phyloP scores from a whole-genome alignment of 2,797 vertebrate species.

The Acropternis orthonyx region DNA sequence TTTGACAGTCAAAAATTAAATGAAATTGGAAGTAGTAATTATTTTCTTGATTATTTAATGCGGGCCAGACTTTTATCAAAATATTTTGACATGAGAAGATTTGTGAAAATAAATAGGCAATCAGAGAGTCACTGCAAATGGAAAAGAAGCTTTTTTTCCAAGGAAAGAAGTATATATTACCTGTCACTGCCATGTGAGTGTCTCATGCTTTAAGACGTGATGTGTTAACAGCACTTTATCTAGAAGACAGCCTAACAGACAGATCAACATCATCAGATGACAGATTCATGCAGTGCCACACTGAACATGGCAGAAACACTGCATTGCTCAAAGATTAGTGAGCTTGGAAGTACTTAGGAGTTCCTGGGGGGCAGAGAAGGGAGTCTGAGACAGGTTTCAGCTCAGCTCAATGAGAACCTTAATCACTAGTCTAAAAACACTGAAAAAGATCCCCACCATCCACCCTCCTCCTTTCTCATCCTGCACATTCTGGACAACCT shows the following conservation, averaged over 20 bases:
- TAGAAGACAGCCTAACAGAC: constrained; percentile 43
- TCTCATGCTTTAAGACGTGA: constrained; percentile 24
- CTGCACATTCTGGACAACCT: neutral
- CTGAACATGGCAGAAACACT: neutral
- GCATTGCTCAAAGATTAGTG: neutral
- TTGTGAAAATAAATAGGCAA: constrained; percentile 70
- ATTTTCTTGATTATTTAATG: constrained; percentile 70
- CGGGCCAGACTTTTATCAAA: constrained; percentile 61
- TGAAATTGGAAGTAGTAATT: constrained; percentile 64
- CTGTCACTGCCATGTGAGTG: constrained; percentile 48
- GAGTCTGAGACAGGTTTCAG: neutral
- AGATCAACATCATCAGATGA: neutral
- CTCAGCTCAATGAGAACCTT: neutral
- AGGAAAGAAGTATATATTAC: constrained; percentile 55
- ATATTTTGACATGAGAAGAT: constrained; percentile 64
- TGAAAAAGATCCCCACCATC: neutral
- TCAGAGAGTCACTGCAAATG: constrained; percentile 61
- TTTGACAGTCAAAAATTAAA: constrained; percentile 65
- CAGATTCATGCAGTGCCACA: neutral
- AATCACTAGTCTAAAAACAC: neutral
- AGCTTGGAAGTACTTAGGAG: neutral
- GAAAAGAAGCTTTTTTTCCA: neutral
- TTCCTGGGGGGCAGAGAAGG: neutral
- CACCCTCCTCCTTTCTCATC: neutral
- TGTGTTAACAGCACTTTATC: constrained; percentile 32